phyloP scores from a whole-genome alignment of 2,888 invertebrate species.

The Tolmerus cingulatus region DNA sequence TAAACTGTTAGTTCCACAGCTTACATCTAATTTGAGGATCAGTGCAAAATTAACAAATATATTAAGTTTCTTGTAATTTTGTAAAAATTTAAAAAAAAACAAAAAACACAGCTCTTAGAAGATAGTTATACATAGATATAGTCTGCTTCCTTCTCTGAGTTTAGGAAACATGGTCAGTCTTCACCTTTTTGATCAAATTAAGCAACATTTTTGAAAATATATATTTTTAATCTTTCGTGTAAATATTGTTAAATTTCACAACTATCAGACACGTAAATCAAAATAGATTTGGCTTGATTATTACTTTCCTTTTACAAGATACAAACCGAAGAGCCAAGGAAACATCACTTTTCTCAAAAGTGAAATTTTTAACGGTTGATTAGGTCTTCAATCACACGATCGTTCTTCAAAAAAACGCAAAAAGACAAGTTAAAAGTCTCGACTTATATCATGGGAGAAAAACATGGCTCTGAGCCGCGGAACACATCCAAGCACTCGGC shows the following conservation, averaged over 20 bases:
- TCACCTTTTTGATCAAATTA: too few relatives aligned
- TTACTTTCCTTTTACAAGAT: neutral
- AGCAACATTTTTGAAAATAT: too few relatives aligned
- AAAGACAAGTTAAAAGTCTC: neutral
- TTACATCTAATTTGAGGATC: too few relatives aligned
- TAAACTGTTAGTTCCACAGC: too few relatives aligned
- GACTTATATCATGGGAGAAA: neutral
- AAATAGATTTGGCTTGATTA: neutral
- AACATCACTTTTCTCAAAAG: neutral
- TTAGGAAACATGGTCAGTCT: too few relatives aligned
- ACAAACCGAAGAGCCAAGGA: neutral
- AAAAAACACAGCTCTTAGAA: too few relatives aligned
- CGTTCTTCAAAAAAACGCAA: neutral
- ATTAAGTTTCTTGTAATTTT: too few relatives aligned
- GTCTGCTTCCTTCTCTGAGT: too few relatives aligned
- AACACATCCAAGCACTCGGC: neutral
- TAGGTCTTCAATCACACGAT: neutral
- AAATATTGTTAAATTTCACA: neutral
- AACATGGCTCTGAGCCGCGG: neutral
- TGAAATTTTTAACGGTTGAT: neutral
- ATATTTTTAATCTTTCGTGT: too few relatives aligned
- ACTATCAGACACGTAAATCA: neutral
- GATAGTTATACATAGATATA: too few relatives aligned
- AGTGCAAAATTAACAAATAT: too few relatives aligned
- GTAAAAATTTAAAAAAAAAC: too few relatives aligned